Evolutionary conservation across 2,888 invertebrate genomes (phyloP), one percentile per base, ranked within the genome.

Genomic region (Melieria omissa): DNA sequence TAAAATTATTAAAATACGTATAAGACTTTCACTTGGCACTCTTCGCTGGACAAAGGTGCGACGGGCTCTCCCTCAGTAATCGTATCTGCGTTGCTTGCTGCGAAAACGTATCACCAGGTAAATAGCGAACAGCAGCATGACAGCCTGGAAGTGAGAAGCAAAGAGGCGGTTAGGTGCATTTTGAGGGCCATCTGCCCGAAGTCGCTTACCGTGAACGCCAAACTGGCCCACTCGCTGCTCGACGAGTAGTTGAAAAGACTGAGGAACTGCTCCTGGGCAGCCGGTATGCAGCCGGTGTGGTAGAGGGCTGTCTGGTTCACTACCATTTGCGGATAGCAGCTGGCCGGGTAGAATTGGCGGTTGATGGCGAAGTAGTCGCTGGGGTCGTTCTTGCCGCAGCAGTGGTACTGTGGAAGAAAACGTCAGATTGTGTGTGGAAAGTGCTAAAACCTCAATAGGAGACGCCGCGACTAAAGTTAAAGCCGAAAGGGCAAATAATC

Each of bases 301-400:
- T 58, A 71, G 55, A 76, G 47, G 42, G 73, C 54, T 49, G 74
- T 72, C 67, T 12, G 65, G 65, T 76, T 74, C 5, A 65, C 41
- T 5, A 75, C 55, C 0, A 58, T 70, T 4, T 77, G 52, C 12
- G 76, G 73, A 72, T 81, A 83, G 44, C 83, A 83, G 58, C 81
- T 82, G 4, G 64, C 52, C 0, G 83, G 83, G 6, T 78, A 62
- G 6, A 70, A 74, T 10, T 10, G 1, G 7, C 80, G 81, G 6
- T 75, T 74, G 42, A 79, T 76, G 64, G 10, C 16, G 1, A 74
- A 55, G 66, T 83, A 85, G 71, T 86, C 85, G 1, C 76, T 74
- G 49, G 85, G 83, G 14, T 82, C 82, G 61, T 81, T 75, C 44
- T 79, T 76, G 49, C 86, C 86, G 70, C 87, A 87, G 62, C 86